Percentiles rank a stretch among this genome's conserved stretches.
These are phyloP conservation scores for Drosophila tsacasi DNA, from an alignment of 1,140 invertebrate genomes.

Conservation along the genomic window DNA sequence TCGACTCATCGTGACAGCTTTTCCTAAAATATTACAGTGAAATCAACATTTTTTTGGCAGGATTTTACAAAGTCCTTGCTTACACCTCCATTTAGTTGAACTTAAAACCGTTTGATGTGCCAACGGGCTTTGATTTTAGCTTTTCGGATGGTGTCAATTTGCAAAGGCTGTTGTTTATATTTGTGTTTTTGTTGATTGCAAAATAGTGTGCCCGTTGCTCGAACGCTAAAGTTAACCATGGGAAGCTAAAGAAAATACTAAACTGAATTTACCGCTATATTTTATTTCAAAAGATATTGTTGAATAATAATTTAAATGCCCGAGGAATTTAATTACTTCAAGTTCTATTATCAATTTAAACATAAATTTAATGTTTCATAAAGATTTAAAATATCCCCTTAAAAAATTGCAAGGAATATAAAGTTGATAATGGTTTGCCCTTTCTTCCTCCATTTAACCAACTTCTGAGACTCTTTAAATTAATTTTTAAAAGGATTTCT, in stretches of 20 bases:
- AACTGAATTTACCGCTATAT: neutral
- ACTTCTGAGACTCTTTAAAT: neutral
- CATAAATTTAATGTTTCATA: neutral
- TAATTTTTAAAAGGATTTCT: neutral
- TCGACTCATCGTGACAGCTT: neutral
- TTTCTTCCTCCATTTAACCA: neutral
- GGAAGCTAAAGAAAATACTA: neutral
- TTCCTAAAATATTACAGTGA: neutral
- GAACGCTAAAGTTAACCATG: neutral
- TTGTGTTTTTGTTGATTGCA: neutral
- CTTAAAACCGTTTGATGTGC: no score
- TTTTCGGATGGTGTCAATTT: neutral
- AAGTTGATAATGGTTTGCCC: neutral
- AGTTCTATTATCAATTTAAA: neutral
- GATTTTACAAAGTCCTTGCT: neutral
- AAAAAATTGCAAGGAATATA: neutral
- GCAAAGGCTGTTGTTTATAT: slow-evolving; percentile 4
- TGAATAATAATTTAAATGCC: neutral
- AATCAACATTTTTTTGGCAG: neutral
- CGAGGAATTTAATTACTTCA: neutral
- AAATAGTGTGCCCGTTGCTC: neutral
- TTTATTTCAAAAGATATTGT: neutral
- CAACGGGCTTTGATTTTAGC: neutral
- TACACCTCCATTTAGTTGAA: slow-evolving; percentile 5
- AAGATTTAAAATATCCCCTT: neutral